A percentile compares a stretch with the other conserved stretches of the same genome.
Conservation (phyloP, 2,888 invertebrate genomes). For the Autographa pulchrina region DNA sequence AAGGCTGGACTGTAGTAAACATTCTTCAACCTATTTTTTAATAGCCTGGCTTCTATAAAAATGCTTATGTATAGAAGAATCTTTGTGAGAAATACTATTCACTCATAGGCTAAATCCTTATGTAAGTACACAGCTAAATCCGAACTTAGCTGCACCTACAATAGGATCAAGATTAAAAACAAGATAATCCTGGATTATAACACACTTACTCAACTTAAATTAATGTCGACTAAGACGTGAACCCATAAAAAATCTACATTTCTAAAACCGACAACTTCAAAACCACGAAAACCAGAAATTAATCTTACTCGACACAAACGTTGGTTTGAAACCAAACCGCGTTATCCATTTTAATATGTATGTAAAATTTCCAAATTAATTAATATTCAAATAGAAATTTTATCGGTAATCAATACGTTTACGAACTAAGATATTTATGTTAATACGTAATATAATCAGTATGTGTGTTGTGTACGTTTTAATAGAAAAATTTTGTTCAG, state of each 20-base stretch:
- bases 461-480: conserved; percentile 10
- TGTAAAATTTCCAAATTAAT: conserved; percentile 62
- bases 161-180: not conserved
- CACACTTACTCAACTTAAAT: not conserved
- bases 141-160: not conserved
- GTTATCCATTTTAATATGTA: conserved; percentile 51
- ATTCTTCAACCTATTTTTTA: no score
- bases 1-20: no score
- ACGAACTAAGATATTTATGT: conserved; percentile 40
- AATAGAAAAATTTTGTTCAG: conserved; percentile 15
- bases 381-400: conserved; percentile 63
- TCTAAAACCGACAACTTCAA: not conserved
- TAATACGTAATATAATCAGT: conserved; percentile 36
- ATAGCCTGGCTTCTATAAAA: no score
- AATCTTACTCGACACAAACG: conserved; percentile 40
- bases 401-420: conserved; percentile 58
- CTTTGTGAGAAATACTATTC: not conserved
- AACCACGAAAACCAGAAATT: not conserved
- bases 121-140: not conserved
- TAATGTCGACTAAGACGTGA: conserved; percentile 1
- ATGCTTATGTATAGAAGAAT: no score
- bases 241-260: conserved; percentile 15
- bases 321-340: conserved; percentile 46
- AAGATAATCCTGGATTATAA: not conserved
- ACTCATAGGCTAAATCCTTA: not conserved